Evolutionary conservation across 2,888 invertebrate species (phyloP), one percentile per base, ranked within the genome.

Genomic region (Colletes collaris): DNA sequence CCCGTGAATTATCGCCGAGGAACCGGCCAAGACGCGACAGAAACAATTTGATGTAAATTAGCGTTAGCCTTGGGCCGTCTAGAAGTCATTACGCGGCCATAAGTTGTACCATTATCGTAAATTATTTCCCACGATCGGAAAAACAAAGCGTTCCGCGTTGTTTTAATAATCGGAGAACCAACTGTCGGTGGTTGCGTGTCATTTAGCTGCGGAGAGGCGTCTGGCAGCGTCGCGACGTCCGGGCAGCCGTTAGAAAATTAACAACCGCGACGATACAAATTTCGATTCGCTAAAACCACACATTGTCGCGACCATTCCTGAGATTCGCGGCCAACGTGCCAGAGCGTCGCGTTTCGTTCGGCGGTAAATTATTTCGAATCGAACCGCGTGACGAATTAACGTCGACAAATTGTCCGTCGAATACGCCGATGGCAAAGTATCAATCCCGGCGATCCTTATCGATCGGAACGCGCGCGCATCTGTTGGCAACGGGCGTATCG

Each of bases 11-110:
- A 76, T 56, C 7, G 50, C 27, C 65, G 6, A n/a, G 55, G 4
- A 52, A 52, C 55, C 19, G 60, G 65, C 82, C 69, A 71, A 69
- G 55, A 68, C 63, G 49, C 13, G 62, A 58, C 71, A 46, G 55
- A 40, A 19, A 56, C 44, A n/a, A 46, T 70, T 50, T 46, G 58
- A 59, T 49, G 67, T 81, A 87, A 85, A 83, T 87, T 65, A 72
- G 10, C 40, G 65, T 68, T 44, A 81, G 65, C 74, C 76, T 83
- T 87, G 85, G 63, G 13, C 49, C 19, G 64, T 63, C 65, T 4
- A 35, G 60, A 52, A 44, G 16, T 63, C 67, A 62, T 68, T 71
- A 52, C 72, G 55, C 53, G 49, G 55, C 52, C 16, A 27, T 76
- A 64, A 76, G 58, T 68, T 67, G 75, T 56, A 74, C 66, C 44